Base-by-base conservation (phyloP, 2,113 vertebrate genomes). In the human region DNA sequence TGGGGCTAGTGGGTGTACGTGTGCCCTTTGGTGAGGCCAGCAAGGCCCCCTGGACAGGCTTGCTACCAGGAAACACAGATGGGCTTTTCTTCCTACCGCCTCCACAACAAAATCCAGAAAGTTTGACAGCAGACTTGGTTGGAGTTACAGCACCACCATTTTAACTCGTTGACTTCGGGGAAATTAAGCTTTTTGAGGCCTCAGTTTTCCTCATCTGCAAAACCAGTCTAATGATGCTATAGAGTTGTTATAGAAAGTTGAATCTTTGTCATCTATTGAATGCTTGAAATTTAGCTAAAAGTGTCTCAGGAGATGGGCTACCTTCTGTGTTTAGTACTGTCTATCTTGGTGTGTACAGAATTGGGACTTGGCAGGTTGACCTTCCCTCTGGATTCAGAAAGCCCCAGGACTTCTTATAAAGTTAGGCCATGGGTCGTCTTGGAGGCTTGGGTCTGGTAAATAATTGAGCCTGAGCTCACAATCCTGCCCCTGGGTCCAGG, bases 221-320 rank as follows among this genome's bases (percentile, higher is more conserved):
- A 88, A 70, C 70, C 30, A 40, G 35, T 3, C 57, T 72, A 13
- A 27, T 66, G 40, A 64, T 75, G 64, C 50, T 22, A 25, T 66
- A 35, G 32, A 79, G 17, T 83, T 79, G 35, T 90, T 68, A 45
- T 1, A 9, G 0, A 88, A 91, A 30, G 32, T 79, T 73, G 66
- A 90, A 5, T 89, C 17, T 96, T 2, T 78, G 38, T 92, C 45
- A 80, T 13, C 2, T 57, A 5, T 40, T 40, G 45, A 94, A 48
- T 75, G 30, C 61, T 94, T 92, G 43, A 92, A 90, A 76, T 78
- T 93, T 83, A 84, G 35, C 72, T 94, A 61, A 89, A 84, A 64
- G 25, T 72, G 3, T 93, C 66, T 95, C 23, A 35, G 52, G 86
- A 90, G 25, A 11, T 84, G 35, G 88, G 16, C 22, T 81, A 16